Evolutionary conservation across 2,113 vertebrate species (phyloP).

Genomic region (Zeus faber): DNA sequence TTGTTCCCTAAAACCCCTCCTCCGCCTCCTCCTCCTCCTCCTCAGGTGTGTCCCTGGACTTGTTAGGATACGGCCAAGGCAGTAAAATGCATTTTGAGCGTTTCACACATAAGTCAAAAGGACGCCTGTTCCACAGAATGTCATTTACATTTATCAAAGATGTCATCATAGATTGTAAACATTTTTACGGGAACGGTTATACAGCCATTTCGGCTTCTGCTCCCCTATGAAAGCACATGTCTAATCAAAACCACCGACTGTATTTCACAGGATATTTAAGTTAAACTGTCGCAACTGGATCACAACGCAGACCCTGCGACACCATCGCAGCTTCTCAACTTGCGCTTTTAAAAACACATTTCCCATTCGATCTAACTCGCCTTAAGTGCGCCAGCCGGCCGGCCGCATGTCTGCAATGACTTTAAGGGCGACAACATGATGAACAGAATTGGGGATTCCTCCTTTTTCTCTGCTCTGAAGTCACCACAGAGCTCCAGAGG

Average conservation of each 20-base stretch:
- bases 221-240: conserved; percentile 35
- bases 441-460: too few relatives aligned
- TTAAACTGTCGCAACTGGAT: conserved; percentile 47
- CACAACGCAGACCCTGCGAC: conserved; percentile 33
- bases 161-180: conserved; percentile 48
- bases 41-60: too few relatives aligned
- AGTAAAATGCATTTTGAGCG: conserved; percentile 36
- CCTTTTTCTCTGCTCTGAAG: conserved; percentile 16
- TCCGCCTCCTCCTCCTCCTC: too few relatives aligned
- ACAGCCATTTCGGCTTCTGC: conserved; percentile 29
- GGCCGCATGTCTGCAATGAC: too few relatives aligned
- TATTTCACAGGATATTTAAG: conserved; percentile 43
- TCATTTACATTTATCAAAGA: conserved; percentile 51
- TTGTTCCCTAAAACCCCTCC: conserved; percentile 28
- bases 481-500: conserved; percentile 7
- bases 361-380: background rate
- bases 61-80: conserved; percentile 27
- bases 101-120: conserved; percentile 28
- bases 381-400: too few relatives aligned
- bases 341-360: conserved; percentile 27
- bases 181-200: conserved; percentile 47
- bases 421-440: too few relatives aligned
- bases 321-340: conserved; percentile 19
- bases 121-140: conserved; percentile 26
- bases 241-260: conserved; percentile 27